Evolutionary conservation across 2,888 invertebrate species (phyloP).

Genomic region (Cheiracanthium punctorium): DNA sequence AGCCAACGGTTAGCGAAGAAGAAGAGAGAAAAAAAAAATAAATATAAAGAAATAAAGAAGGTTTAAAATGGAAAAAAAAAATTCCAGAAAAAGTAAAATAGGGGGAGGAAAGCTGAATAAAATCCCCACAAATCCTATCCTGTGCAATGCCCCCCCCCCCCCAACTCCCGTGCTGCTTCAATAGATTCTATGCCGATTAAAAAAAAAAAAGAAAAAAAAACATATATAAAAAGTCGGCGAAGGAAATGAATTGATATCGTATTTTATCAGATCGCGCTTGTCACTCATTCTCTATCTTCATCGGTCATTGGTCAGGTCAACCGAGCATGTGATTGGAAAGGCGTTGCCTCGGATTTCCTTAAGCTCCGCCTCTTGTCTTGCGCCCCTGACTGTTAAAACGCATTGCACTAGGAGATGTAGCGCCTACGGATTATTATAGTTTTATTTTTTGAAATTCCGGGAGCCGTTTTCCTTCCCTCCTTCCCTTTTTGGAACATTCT

Average conservation of each 20-base stretch:
- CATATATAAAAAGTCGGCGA: constrained; percentile 45
- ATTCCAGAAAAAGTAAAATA: background rate
- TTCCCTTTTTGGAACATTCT: constrained; percentile 20
- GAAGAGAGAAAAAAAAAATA: too few relatives aligned
- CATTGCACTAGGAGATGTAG: constrained; percentile 41
- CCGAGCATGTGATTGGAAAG: constrained; percentile 68
- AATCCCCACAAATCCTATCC: constrained; percentile 58
- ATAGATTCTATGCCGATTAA: constrained; percentile 49
- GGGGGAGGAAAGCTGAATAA: constrained; percentile 35
- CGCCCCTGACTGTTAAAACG: constrained; percentile 76
- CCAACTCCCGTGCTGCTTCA: constrained; percentile 32
- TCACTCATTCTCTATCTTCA: constrained; percentile 65
- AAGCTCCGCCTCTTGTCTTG: constrained; percentile 66
- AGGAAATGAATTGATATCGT: constrained; percentile 69
- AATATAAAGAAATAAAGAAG: background rate
- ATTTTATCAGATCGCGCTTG: constrained; percentile 67
- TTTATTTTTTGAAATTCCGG: constrained; percentile 22
- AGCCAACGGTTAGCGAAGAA: background rate
- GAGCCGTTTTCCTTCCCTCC: constrained; percentile 19
- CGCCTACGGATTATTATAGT: constrained; percentile 57
- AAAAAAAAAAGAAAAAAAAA: constrained; percentile 30
- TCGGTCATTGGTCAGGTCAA: constrained; percentile 63
- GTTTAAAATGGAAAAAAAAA: background rate
- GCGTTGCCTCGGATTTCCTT: constrained; percentile 57
- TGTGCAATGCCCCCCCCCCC: constrained; percentile 38